Evolutionary conservation across 64 coral and sea anemone species (phyloP).

Genomic region (Anthopleura sola): DNA sequence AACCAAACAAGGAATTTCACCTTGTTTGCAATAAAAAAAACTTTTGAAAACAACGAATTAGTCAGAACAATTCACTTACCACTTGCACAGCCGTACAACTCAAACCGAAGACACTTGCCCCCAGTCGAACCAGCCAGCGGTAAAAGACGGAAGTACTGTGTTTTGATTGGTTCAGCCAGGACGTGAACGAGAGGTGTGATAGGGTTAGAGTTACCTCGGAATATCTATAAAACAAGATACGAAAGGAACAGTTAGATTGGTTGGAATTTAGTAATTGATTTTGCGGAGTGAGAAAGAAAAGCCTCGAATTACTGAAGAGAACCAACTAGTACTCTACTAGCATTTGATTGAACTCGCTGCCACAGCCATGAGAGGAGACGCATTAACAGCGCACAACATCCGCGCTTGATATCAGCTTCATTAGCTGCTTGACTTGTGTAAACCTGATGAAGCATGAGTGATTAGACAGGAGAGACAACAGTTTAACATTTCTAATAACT

Average conservation of each 20-base stretch:
- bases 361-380: background rate
- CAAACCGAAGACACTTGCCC: conserved; percentile 47
- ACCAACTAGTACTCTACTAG: too few relatives aligned
- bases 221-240: conserved; percentile 23
- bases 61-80: conserved; percentile 25
- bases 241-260: background rate
- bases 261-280: background rate
- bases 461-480: too few relatives aligned
- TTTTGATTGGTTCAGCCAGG: conserved; percentile 42
- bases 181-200: conserved; percentile 13
- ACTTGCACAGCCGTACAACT: conserved; percentile 42
- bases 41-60: background rate
- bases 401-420: too few relatives aligned
- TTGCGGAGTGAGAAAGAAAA: too few relatives aligned
- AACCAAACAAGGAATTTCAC: too few relatives aligned
- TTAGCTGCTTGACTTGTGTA: too few relatives aligned
- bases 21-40: too few relatives aligned
- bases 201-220: conserved; percentile 49
- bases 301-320: too few relatives aligned
- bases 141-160: conserved; percentile 21
- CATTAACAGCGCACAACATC: background rate
- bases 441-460: too few relatives aligned
- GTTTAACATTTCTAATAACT: too few relatives aligned
- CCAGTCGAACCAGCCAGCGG: conserved; percentile 23
- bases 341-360: too few relatives aligned